phyloP scores from a whole-genome alignment of 2,797 vertebrate species.

The Chelonia mydas region DNA sequence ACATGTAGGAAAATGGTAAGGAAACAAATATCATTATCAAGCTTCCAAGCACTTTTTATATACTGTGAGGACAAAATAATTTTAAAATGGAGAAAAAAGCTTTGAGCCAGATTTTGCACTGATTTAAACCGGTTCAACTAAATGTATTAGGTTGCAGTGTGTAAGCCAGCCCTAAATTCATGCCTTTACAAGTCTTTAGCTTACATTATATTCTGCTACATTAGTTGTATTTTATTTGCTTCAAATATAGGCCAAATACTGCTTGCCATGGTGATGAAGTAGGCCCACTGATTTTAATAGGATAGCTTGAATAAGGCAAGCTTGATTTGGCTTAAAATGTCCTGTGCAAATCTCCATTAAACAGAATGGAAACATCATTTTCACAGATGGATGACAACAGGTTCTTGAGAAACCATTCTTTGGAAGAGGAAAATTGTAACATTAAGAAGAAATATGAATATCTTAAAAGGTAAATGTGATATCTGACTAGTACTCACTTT shows the following conservation, averaged over 20 bases:
- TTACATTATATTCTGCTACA: background rate
- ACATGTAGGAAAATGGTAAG: too few species aligned
- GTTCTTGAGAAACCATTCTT: constrained; percentile 75
- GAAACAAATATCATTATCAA: too few species aligned
- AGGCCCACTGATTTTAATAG: background rate
- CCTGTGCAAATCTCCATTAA: background rate
- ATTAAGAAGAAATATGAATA: constrained; percentile 82
- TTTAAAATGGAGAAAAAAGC: background rate
- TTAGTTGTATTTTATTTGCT: background rate
- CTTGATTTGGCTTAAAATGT: background rate
- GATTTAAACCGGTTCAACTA: background rate
- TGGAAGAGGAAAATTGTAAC: constrained; percentile 82
- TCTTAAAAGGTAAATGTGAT: constrained; percentile 83
- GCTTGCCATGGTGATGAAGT: background rate
- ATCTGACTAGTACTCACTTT: constrained; percentile 9
- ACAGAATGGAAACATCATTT: background rate
- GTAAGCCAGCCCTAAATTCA: background rate
- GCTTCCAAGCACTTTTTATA: too few species aligned
- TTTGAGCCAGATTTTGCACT: background rate
- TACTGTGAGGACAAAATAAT: background rate
- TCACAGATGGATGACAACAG: constrained; percentile 78
- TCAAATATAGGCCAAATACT: background rate
- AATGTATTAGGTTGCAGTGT: background rate
- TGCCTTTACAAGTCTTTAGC: background rate
- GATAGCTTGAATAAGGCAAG: background rate